Base-by-base conservation (phyloP, 1,140 invertebrate genomes). In the Paracyclopina nana region DNA sequence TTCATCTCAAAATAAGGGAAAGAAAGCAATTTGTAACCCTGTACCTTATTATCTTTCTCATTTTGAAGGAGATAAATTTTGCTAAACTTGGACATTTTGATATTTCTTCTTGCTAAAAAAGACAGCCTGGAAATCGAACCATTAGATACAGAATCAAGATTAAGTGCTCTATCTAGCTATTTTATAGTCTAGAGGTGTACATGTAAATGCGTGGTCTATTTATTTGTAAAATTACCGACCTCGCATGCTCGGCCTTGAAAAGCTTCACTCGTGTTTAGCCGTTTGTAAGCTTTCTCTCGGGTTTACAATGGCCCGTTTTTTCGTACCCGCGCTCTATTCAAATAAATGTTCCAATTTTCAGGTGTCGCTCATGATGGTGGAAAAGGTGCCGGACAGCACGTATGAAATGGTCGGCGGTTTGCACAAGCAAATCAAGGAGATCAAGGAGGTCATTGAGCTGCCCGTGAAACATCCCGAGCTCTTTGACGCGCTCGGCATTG, bases 331-430 rank as follows among this genome's bases (percentile, higher is more conserved):
- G 55, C 46, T 57, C 44, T 53, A 46, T 29, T 42, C 29, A 51
- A 42, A 27, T 57, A 79, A 76, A 87, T 98, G n/a, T 95, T 98
- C 72, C 94, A 94, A 1, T 68, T 38, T 9, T 20, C 34, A 98
- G 30, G 95, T 99, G 0, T 96, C 90, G n/a, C 72, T 99, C 40
- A 99, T 99, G 94, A 99, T 99, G 95, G 94, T 99, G 0, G 95
- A 99, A 63, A 98, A 99, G 68, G 94, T 99, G 4, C 95, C 95
- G 8, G 94, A 99, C 66, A 97, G 92, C 0, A 99, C 95, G 0
- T 77, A 99, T 64, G 95, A 99, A 72, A 99, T 98, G 92, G 92
- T 99, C 42, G 95, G 95, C 56, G 95, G 95, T 55, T 70, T 99
- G 43, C 92, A 99, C 60, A 97, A 96, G 62, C 94, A 99, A 69